These are phyloP conservation scores for Caenorhabditis brenneri DNA, from an alignment of 1,140 invertebrate genomes.

Conservation along the genomic window DNA sequence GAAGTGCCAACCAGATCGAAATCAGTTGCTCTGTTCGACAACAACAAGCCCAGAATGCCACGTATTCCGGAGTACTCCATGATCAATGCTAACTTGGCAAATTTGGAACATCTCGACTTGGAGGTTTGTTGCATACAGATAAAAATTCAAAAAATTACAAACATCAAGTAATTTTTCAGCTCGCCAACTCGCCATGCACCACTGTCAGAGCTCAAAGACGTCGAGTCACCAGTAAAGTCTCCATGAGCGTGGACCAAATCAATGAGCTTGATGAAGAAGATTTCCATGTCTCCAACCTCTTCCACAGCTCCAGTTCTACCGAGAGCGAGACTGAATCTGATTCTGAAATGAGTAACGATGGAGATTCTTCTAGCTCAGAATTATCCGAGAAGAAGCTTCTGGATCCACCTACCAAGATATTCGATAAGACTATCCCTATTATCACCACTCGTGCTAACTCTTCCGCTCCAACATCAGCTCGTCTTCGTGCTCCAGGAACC, in stretches of 20 bases:
- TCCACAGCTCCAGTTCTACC: background rate
- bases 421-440: background rate
- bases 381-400: background rate
- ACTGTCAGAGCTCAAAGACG: background rate
- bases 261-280: slow-evolving; percentile 38
- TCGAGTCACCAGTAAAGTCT: slow-evolving; percentile 5
- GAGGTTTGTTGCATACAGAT: background rate
- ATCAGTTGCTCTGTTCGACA: slow-evolving; percentile 5
- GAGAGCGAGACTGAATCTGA: background rate
- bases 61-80: slow-evolving; percentile 12
- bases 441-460: background rate
- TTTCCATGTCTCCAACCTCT: background rate
- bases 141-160: background rate
- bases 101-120: slow-evolving; percentile 46
- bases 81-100: background rate
- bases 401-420: background rate
- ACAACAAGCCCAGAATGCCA: background rate
- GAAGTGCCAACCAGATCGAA: background rate
- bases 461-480: background rate
- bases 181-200: slow-evolving; percentile 9
- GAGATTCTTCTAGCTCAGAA: slow-evolving; percentile 24
- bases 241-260: slow-evolving; percentile 37
- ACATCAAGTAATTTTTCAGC: background rate
- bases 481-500: background rate
- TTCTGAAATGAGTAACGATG: slow-evolving; percentile 36